Evolutionary conservation across 1,140 invertebrate genomes (phyloP), one percentile per base, ranked within the genome.

Genomic region (Lordiphosa collinella): DNA sequence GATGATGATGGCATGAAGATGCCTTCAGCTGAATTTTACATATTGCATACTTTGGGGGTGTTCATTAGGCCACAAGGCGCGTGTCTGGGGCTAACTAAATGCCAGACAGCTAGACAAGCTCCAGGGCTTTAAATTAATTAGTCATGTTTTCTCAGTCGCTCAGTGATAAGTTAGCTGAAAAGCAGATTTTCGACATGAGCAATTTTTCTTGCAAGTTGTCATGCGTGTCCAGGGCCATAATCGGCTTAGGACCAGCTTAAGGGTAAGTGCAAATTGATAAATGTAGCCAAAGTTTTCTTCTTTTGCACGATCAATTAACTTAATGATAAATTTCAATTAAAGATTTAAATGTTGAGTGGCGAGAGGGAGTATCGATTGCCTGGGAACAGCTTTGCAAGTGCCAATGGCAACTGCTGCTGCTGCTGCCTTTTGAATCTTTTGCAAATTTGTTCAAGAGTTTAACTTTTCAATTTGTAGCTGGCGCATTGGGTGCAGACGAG

Each of bases 61-160:
- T 14, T 50, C 51, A 66, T 66, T 40, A 51, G 22, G 14, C n/a
- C 29, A 31, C 25, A 43, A 22, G 40, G 40, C 40, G 40, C n/a
- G n/a, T n/a, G n/a, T n/a, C n/a, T n/a, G n/a, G n/a, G n/a, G n/a
- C n/a, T n/a, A n/a, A n/a, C n/a, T n/a, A n/a, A n/a, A n/a, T n/a
- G n/a, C n/a, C n/a, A n/a, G n/a, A n/a, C n/a, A n/a, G n/a, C n/a
- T 22, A 22, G 18, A 22, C 18, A 22, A 22, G 43, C 36, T 54
- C 53, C 16, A 73, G 49, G 55, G 56, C 49, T 82, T 72, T 84
- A 72, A 82, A 82, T 82, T 82, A 82, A 82, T 82, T 82, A 82
- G 78, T 64, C 52, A 46, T 41, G 56, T 71, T 76, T 63, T 75
- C 63, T 54, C 40, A 55, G 29, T 34, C 31, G 25, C 16, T 46